Evolutionary conservation across 2,888 invertebrate species (phyloP), one percentile per base, ranked within the genome.

Genomic region (Ormyrus rosae): DNA sequence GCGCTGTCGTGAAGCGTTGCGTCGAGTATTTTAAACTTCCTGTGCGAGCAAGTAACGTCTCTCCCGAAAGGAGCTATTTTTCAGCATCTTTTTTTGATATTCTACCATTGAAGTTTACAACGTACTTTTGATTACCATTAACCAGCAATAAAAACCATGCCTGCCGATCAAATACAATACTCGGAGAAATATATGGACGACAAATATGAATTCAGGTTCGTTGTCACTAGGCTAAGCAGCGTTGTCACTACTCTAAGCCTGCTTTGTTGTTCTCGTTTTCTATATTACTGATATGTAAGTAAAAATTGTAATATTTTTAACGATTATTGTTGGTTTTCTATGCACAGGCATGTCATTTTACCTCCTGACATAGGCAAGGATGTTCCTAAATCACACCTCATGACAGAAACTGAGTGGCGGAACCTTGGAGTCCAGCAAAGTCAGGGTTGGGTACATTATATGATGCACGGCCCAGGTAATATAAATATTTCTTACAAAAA

Each of bases 321-420:
- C 34, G 4, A 34, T 34, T 34, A 34, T 34, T 34, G 34, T 34
- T 34, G 34, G 34, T 34, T 34, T 34, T 3, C 4, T 56, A 19
- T 67, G 87, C 87, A 34, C 88, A 97, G 98, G 85, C 98, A 98
- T 92, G 98, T 98, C 0, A 96, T 98, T 87, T 91, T 98, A 53
- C 97, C 98, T 2, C 93, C 94, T 19, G 97, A 98, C 83, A 92
- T 98, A 61, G 96, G 97, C 0, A 95, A 95, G 83, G 91, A 95
- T 72, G 97, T 98, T 0, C 98, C 98, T 0, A 95, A 96, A 88
- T 94, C 95, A 0, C 98, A 98, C 88, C 92, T 98, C 68, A 97
- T 98, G 97, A 95, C 96, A 0, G 98, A 98, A 91, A 95, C 96
- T 0, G 98, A 98, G 91, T 98, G 98, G 98, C 93, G 98, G 81